Evolutionary conservation across 1,140 invertebrate genomes (phyloP).

Genomic region (Branchinecta lynchi): DNA sequence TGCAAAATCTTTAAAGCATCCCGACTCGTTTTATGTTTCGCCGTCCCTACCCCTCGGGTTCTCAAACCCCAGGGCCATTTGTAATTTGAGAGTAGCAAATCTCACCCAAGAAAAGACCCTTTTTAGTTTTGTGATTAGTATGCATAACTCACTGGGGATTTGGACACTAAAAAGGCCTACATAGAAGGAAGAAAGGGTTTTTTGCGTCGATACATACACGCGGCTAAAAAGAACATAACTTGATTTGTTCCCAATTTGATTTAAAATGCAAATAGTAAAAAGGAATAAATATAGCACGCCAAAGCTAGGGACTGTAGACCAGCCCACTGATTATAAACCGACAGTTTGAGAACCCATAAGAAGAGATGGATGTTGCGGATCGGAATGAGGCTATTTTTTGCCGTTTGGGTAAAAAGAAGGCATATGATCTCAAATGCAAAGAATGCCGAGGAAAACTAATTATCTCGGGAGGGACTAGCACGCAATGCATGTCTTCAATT

Average conservation of each 20-base stretch:
- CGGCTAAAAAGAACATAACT: not conserved
- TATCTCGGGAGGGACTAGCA: too few relatives aligned
- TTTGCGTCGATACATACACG: not conserved
- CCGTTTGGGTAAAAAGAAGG: too few relatives aligned
- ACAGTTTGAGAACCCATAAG: too few relatives aligned
- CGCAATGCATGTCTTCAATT: too few relatives aligned
- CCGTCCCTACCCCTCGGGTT: slow-evolving; percentile 1
- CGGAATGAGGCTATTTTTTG: too few relatives aligned
- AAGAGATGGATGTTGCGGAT: too few relatives aligned
- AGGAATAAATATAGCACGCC: not conserved
- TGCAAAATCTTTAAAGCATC: not conserved
- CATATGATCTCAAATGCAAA: too few relatives aligned
- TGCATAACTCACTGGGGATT: not conserved
- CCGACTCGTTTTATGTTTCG: not conserved
- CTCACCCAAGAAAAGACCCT: not conserved
- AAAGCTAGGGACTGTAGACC: too few relatives aligned
- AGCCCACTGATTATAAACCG: too few relatives aligned
- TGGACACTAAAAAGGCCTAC: not conserved
- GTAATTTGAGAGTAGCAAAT: not conserved
- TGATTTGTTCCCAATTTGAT: not conserved
- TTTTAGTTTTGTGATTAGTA: slow-evolving; percentile 5
- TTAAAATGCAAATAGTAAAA: slow-evolving; percentile 7
- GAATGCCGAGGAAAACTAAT: too few relatives aligned
- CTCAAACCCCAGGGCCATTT: not conserved
- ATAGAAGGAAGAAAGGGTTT: not conserved